Conservation (phyloP, 2,888 invertebrate species). For the Thera obeliscata region DNA sequence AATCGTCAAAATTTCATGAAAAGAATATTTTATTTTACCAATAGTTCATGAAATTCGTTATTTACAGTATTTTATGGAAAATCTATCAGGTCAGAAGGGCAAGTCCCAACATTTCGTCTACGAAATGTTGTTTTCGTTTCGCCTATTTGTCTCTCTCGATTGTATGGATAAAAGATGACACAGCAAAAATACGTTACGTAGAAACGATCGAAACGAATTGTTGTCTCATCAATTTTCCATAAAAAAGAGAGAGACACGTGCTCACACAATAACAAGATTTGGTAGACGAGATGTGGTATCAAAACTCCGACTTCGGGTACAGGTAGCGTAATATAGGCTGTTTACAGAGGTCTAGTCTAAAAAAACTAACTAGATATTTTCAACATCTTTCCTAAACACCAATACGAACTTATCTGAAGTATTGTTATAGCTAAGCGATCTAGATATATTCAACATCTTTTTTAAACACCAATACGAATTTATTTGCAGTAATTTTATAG, state of each 20-base stretch:
- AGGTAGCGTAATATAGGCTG: conserved; percentile 8
- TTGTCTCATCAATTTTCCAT: too few species aligned
- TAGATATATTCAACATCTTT: conserved; percentile 15
- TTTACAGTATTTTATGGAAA: conserved; percentile 12
- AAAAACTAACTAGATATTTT: conserved; percentile 8
- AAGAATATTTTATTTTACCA: not conserved
- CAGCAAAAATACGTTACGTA: too few species aligned
- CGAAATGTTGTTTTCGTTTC: too few species aligned
- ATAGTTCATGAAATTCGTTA: conserved; percentile 14
- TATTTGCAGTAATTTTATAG: conserved; percentile 5
- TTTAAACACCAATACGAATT: not conserved
- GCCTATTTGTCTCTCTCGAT: too few species aligned
- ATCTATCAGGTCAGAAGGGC: conserved; percentile 10
- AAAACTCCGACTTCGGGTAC: too few species aligned
- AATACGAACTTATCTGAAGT: conserved; percentile 1
- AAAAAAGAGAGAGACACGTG: too few species aligned
- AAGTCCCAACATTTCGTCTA: too few species aligned
- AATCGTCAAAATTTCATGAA: conserved; percentile 21
- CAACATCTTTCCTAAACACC: conserved; percentile 10
- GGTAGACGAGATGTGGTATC: too few species aligned
- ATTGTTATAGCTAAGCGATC: not conserved
- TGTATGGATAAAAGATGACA: too few species aligned
- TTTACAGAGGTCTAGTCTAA: conserved; percentile 7
- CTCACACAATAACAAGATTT: too few species aligned
- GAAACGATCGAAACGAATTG: too few species aligned